phyloP scores from a whole-genome alignment of 1,140 invertebrate species.

The Euglossa dilemma region DNA sequence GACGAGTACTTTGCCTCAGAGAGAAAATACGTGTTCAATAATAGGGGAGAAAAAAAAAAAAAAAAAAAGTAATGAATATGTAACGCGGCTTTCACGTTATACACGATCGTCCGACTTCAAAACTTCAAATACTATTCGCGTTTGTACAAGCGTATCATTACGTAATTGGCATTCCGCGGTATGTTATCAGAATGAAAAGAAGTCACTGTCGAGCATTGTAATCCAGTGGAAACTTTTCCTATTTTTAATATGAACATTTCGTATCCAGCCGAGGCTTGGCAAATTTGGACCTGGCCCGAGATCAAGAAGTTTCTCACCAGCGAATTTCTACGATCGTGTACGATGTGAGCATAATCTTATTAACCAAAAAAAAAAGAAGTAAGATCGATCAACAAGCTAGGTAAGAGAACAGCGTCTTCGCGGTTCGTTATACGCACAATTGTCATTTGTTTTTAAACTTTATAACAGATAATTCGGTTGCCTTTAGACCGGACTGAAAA shows the following conservation, averaged over 20 bases:
- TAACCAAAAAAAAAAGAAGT: slow-evolving; percentile 59
- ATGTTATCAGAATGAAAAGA: background rate
- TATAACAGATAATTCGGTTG: too few species aligned
- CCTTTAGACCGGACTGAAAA: too few species aligned
- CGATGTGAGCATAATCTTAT: slow-evolving; percentile 63
- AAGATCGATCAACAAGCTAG: slow-evolving; percentile 73
- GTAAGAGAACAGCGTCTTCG: slow-evolving; percentile 69
- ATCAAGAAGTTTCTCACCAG: background rate
- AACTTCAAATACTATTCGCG: background rate
- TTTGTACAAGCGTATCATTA: background rate
- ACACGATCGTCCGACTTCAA: slow-evolving; percentile 1
- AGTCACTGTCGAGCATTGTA: background rate
- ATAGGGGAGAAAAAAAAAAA: slow-evolving; percentile 45
- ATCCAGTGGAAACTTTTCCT: background rate
- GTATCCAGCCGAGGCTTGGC: background rate
- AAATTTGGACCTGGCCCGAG: background rate
- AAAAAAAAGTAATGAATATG: slow-evolving; percentile 1
- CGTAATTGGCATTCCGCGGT: background rate
- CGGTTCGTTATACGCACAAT: slow-evolving; percentile 49
- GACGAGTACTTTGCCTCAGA: slow-evolving; percentile 60
- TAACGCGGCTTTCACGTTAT: background rate
- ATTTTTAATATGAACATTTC: slow-evolving; percentile 10
- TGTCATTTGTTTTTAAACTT: too few species aligned
- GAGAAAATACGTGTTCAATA: slow-evolving; percentile 73
- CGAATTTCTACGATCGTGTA: slow-evolving; percentile 44